Percentiles rank a stretch among this genome's conserved stretches.
phyloP scores from a whole-genome alignment of 1,140 invertebrate species.

The Dreissena rostriformis region DNA sequence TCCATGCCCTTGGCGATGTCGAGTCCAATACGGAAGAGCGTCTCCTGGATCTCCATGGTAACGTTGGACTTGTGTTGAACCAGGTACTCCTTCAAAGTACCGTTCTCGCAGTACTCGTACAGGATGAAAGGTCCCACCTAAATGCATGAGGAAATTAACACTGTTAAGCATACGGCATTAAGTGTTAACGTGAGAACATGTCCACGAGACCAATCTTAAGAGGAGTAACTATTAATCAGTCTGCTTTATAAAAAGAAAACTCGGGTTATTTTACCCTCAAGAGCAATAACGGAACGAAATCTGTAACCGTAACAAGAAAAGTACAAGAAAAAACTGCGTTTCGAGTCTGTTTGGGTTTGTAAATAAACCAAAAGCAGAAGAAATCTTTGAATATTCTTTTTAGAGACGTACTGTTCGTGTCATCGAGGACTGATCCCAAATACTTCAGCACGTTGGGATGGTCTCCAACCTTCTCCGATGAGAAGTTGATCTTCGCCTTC shows the following conservation, averaged over 20 bases:
- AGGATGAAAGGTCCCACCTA: constrained; percentile 1
- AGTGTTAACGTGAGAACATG: neutral
- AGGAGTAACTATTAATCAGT: no score
- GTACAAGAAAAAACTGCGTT: no score
- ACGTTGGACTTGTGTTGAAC: constrained; percentile 9
- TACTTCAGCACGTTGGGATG: constrained; percentile 64
- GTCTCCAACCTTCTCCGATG: constrained; percentile 49
- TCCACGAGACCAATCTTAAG: neutral
- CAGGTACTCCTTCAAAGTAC: constrained; percentile 42
- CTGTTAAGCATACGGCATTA: neutral
- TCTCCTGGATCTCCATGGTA: constrained; percentile 87
- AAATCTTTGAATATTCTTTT: no score
- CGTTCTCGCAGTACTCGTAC: constrained; percentile 54
- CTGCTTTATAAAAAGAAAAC: no score
- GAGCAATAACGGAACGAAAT: no score
- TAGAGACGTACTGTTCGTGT: constrained; percentile 45
- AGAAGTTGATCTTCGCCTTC: constrained; percentile 69
- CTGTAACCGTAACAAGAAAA: no score
- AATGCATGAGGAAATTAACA: neutral
- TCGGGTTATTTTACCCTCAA: no score
- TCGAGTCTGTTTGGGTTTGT: no score
- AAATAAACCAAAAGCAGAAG: no score
- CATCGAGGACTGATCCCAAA: constrained; percentile 60
- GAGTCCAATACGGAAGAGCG: constrained; percentile 95
- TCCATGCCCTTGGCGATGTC: constrained; percentile 98